Conservation (phyloP, 2,888 invertebrate species). For the Hecatera dysodea region DNA sequence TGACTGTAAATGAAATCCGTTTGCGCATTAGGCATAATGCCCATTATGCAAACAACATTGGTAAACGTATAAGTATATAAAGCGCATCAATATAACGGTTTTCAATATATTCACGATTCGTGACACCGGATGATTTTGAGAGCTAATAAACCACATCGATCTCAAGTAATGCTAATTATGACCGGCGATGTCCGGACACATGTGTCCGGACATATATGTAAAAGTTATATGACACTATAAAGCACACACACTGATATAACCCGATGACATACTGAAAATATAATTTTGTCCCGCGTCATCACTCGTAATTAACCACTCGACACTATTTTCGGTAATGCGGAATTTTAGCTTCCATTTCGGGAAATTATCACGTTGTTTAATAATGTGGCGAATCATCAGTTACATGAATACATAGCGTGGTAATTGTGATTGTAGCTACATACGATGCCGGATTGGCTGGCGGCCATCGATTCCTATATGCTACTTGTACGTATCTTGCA, state of each 20-base stretch:
- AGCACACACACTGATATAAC: not conserved
- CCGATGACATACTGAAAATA: no score
- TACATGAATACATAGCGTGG: not conserved
- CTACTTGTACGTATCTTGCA: not conserved
- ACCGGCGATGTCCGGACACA: not conserved
- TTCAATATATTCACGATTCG: not conserved
- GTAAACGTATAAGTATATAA: not conserved
- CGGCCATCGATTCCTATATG: not conserved
- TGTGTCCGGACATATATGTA: no score
- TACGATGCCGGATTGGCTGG: not conserved
- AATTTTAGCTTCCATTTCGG: not conserved
- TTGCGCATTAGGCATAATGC: not conserved
- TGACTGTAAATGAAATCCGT: not conserved
- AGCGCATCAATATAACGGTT: not conserved
- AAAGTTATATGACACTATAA: not conserved
- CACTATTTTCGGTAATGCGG: not conserved
- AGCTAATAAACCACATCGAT: not conserved
- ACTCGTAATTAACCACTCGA: slow-evolving; percentile 8
- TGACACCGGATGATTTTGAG: no score
- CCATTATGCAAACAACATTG: not conserved
- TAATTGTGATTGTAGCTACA: not conserved
- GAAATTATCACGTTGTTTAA: not conserved
- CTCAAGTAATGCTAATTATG: slow-evolving; percentile 13
- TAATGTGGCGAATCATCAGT: not conserved
- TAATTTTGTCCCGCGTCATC: not conserved